Evolutionary conservation across 2,113 vertebrate genomes (phyloP), one percentile per base, ranked within the genome.

Genomic region (Corapipo altera): DNA sequence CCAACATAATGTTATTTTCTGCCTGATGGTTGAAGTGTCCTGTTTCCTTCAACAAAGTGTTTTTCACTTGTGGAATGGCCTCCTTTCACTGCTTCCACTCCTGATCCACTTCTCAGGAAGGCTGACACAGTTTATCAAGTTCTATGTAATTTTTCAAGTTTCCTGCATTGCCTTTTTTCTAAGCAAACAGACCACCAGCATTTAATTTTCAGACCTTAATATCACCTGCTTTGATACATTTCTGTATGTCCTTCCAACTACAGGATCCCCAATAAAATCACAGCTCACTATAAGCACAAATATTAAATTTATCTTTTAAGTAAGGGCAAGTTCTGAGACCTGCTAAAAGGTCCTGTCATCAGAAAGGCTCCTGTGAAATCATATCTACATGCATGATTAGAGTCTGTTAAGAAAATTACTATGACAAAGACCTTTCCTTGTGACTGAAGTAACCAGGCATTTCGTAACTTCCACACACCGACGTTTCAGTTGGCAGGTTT

Each of bases 391-490:
- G 18, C 54, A 49, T 6, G 35, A 87, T 26, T 23, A 9, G n/a
- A 78, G 24, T 51, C 84, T 85, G 55, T 65, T 77, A 85, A 55
- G 37, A 89, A 84, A 93, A 79, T 43, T 11, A 64, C 70, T 83
- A 65, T 7, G 12, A 95, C 49, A 94, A 84, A 95, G 66, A 61
- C 51, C 72, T 65, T 91, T 84, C 55, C 87, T 91, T 76, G 70
- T 88, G 59, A 84, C 65, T 85, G 52, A 77, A 71, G 61, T 28
- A 96, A 41, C 8, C 32, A 81, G 41, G 81, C 66, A 80, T 58
- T 94, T 85, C 2, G 1, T 57, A 96, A 86, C 24, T 35, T 88
- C 74, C 54, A 78, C n/a, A 54, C 59, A 69, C 24, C 55, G 52
- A 11, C 17, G 18, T 32, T 30, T 58, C 58, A 76, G 28, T 7